phyloP scores from a whole-genome alignment of 2,797 vertebrate species.

The Falco novaeseelandiae region DNA sequence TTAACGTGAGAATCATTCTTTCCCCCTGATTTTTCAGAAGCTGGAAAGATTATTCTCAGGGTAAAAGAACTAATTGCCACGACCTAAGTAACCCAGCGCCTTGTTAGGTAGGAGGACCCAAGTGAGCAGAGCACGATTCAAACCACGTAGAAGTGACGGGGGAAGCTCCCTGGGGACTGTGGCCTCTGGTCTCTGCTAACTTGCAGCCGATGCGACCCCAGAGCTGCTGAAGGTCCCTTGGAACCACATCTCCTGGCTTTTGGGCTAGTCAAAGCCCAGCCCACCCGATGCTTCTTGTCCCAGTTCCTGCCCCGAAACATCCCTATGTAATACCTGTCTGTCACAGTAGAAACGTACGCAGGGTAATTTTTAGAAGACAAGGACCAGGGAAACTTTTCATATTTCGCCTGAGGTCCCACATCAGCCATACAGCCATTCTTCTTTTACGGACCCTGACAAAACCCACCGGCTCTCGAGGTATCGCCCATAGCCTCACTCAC shows the following conservation, averaged over 20 bases:
- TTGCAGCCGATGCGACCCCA: too few species aligned
- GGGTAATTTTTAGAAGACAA: neutral
- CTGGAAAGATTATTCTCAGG: neutral
- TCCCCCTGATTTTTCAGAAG: neutral
- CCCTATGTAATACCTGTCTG: accelerated
- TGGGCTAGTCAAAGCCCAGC: neutral
- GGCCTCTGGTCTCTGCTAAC: neutral
- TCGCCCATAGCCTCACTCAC: accelerated
- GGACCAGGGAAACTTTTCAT: accelerated
- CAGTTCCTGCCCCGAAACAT: neutral
- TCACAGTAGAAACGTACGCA: accelerated
- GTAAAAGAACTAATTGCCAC: neutral
- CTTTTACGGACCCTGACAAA: neutral
- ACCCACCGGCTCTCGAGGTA: neutral
- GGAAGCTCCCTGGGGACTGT: neutral
- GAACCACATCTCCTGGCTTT: neutral
- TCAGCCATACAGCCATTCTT: neutral
- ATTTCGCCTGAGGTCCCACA: neutral
- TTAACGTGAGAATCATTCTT: neutral
- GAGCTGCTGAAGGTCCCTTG: neutral
- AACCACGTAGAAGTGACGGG: neutral
- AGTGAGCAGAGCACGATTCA: neutral
- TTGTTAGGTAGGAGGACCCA: neutral
- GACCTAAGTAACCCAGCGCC: neutral
- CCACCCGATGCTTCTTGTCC: neutral